Conservation (phyloP, 2,797 vertebrate species). For the Bufotes viridis region DNA sequence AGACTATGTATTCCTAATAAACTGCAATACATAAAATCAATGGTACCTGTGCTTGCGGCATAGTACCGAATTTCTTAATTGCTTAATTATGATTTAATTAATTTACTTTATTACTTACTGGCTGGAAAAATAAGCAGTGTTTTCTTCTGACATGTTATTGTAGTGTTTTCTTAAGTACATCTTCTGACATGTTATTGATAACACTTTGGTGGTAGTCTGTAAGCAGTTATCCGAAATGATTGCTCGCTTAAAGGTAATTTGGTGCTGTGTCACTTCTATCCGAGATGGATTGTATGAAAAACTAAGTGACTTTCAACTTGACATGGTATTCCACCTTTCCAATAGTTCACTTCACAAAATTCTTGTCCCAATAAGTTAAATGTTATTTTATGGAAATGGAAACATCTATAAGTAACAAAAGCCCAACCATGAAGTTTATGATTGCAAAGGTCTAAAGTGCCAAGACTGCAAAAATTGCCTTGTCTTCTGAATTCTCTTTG, state of each 20-base stretch:
- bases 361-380: neutral
- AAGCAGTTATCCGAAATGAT: neutral
- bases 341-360: neutral
- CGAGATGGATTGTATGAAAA: neutral
- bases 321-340: neutral
- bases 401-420: no score
- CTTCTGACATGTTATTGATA: neutral
- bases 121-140: neutral
- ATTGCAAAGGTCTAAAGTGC: no score
- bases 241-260: neutral
- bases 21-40: no score
- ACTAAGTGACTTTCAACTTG: neutral
- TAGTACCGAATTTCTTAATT: no score
- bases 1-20: no score
- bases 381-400: no score
- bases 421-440: no score
- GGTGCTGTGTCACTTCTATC: neutral
- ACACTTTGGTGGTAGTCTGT: neutral
- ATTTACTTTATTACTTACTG: neutral
- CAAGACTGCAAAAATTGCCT: no score
- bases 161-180: neutral
- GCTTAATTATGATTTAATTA: neutral
- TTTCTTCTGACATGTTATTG: neutral
- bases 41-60: no score
- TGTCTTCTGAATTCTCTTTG: no score